Conservation (phyloP, 1,140 invertebrate genomes). For the Bactericera cockerelli region DNA sequence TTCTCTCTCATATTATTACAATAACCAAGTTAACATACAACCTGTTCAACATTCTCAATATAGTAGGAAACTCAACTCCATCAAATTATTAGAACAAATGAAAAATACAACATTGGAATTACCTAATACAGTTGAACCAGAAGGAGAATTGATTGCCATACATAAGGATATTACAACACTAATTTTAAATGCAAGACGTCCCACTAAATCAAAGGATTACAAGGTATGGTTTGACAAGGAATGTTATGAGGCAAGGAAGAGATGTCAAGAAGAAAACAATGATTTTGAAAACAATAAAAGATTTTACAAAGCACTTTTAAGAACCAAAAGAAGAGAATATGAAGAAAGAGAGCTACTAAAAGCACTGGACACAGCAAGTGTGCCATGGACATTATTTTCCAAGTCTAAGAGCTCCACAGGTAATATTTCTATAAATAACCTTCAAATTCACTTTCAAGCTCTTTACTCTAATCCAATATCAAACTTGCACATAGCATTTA, state of each 20-base stretch:
- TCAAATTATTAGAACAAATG: not conserved
- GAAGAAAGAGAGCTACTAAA: not conserved
- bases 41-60: not conserved
- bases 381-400: not conserved
- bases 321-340: not conserved
- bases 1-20: not conserved
- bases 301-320: not conserved
- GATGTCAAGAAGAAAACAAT: not conserved
- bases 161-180: not conserved
- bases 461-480: not conserved
- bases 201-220: not conserved
- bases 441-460: no score
- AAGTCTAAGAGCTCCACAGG: not conserved
- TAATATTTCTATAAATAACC: not conserved
- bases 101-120: not conserved
- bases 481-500: not conserved
- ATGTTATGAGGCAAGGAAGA: not conserved
- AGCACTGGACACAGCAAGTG: not conserved
- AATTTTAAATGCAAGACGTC: not conserved
- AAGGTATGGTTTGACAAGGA: not conserved
- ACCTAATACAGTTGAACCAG: not conserved
- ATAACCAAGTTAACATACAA: not conserved
- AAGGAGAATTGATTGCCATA: not conserved
- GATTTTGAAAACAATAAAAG: not conserved
- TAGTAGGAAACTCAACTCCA: not conserved